Evolutionary conservation across 2,888 invertebrate species (phyloP), one percentile per base, ranked within the genome.

Genomic region (Hemaris fuciformis): DNA sequence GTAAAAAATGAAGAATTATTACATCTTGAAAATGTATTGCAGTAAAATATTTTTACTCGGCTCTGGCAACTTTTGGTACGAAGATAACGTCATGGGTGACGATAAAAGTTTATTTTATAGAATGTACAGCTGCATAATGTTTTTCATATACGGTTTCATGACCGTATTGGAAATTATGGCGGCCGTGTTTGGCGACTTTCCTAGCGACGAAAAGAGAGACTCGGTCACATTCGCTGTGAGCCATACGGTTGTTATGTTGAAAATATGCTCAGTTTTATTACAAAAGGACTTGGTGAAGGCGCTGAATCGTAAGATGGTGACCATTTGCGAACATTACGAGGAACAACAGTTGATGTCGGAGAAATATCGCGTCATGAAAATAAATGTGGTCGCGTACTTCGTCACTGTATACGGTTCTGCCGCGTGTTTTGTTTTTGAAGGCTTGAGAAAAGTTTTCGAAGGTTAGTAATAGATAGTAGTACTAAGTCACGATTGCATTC

Each of bases 51-150:
- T 77, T 70, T 64, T 79, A 53, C 70, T 83, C 13, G 90, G 91
- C n/a, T 74, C 81, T 22, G 90, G 91, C 3, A 85, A 90, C 71
- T 88, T 87, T 68, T 91, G 91, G 91, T 87, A 80, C 60, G 80
- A 88, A 70, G 74, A 83, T 43, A 75, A 73, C 1, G 74, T 69
- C 62, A 76, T 85, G 66, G 81, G 84, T 20, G 69, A 89, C 60
- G 89, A 89, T 65, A 75, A 68, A 60, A 80, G 68, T 60, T 58
- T 84, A 56, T 66, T 72, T 53, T 91, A 91, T 69, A 83, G 73
- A 71, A 56, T 77, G 31, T 83, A 76, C 62, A 79, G 68, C 57
- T 63, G 64, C 53, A 43, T 77, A 41, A 66, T 88, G 64, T 81
- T 86, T 66, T 73, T 77, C 46, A 64, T 78, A 22, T 91, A 86